Evolutionary conservation across 2,888 invertebrate genomes (phyloP), one percentile per base, ranked within the genome.

Genomic region (Cheilosia urbana): DNA sequence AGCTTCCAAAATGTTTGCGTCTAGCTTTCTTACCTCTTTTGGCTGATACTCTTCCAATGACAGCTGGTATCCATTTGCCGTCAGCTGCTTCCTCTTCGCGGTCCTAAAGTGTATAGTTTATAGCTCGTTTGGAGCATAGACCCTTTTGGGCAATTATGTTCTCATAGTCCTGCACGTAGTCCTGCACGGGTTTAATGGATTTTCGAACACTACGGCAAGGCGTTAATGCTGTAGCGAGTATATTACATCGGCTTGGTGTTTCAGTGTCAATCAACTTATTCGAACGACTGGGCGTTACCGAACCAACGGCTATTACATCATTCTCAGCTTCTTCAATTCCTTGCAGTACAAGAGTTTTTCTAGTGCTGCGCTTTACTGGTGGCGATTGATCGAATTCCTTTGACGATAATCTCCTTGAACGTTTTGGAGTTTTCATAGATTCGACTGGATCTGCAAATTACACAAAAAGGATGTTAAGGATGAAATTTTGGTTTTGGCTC

Each of bases 111-210:
- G 24, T 30, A 0, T 51, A 51, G 4, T 21, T 30, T 17, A 40
- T 27, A 9, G 51, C n/a, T 24, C 66, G 63, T 40, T 84, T 75
- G 4, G 17, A 34, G 0, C 24, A 63, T 2, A 87, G 24, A 19
- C 82, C 82, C 19, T 82, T 87, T 9, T 87, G 87, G 0, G 87
- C 88, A 9, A 91, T 88, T 9, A 91, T 91, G 4, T 91, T 91
- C 1, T 89, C 89, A 69, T 91, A 91, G 57, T 91, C 91, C 51
- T n/a, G n/a, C n/a, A n/a, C n/a, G n/a, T n/a, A n/a, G n/a, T n/a
- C n/a, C n/a, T 89, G 88, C 0, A 87, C 66, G 0, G 91, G 91
- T 19, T 90, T 91, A 0, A 91, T 85, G 62, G 90, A 90, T 58
- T 91, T 91, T 0, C 91, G 89, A 1, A 85, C 88, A 68, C 91